Conservation (phyloP, 2,113 vertebrate species). For the Cyprinodon brontotheroides region DNA sequence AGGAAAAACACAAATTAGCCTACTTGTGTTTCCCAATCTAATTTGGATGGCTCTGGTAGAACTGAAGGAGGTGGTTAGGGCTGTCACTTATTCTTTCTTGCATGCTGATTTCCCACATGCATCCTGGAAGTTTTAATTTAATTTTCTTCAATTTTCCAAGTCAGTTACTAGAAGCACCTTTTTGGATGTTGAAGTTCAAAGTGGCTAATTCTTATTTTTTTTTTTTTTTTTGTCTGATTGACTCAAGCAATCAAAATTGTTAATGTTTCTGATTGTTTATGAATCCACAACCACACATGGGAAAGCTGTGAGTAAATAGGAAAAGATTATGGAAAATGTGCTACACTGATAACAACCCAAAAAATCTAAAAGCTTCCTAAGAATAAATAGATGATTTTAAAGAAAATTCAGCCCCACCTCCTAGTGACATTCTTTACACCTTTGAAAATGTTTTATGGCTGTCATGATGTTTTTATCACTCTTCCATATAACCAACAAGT, state of each 20-base stretch:
- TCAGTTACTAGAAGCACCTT: conserved; percentile 21
- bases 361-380: no score
- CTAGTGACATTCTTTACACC: conserved; percentile 42
- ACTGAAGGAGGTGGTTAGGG: conserved; percentile 40
- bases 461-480: conserved; percentile 16
- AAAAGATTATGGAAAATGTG: background rate
- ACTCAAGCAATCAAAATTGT: background rate
- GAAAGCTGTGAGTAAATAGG: background rate
- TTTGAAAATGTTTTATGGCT: conserved; percentile 49
- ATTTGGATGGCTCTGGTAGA: conserved; percentile 51
- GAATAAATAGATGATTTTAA: no score
- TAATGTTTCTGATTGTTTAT: background rate
- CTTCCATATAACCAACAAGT: conserved; percentile 17
- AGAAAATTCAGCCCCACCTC: conserved; percentile 7
- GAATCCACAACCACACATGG: background rate
- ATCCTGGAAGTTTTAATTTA: conserved; percentile 33
- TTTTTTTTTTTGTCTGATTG: background rate
- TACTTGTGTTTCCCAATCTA: conserved; percentile 60
- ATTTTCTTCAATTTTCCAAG: conserved; percentile 35
- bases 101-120: conserved; percentile 2
- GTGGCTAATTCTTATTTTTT: background rate
- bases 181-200: conserved; percentile 1
- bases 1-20: conserved; percentile 74
- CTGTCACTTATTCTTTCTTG: conserved; percentile 35
- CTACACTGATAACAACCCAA: background rate